Evolutionary conservation across 2,888 invertebrate species (phyloP).

Genomic region (Agrochola circellaris): DNA sequence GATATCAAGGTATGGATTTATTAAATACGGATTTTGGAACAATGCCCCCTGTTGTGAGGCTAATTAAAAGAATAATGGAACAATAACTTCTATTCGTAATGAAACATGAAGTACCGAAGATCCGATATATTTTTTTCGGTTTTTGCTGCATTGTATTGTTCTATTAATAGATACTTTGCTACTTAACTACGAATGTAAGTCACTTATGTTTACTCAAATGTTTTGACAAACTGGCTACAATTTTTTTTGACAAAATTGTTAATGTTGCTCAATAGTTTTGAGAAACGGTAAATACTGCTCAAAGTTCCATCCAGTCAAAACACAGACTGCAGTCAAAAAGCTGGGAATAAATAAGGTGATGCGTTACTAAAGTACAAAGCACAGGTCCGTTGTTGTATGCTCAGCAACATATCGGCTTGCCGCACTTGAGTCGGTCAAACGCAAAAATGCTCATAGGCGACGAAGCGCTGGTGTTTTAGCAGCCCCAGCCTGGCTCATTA

Average conservation of each 20-base stretch:
- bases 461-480: no score
- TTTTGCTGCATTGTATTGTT: constrained; percentile 53
- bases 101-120: constrained; percentile 34
- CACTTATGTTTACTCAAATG: constrained; percentile 5
- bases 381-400: no score
- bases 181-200: constrained; percentile 22
- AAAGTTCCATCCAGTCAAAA: no score
- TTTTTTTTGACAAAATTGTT: not conserved
- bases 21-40: constrained; percentile 48
- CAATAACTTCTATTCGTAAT: constrained; percentile 45
- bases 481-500: no score
- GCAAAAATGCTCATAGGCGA: no score
- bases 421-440: no score
- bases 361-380: no score
- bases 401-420: no score
- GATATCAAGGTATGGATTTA: constrained; percentile 33
- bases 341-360: no score
- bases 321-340: no score
- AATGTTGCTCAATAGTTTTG: not conserved
- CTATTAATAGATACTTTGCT: constrained; percentile 38
- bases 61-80: constrained; percentile 58
- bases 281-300: not conserved
- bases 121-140: constrained; percentile 42
- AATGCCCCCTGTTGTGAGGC: constrained; percentile 34
- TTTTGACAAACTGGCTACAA: not conserved